phyloP scores from a whole-genome alignment of 2,113 vertebrate genomes.

The Chaenogobius annularis region DNA sequence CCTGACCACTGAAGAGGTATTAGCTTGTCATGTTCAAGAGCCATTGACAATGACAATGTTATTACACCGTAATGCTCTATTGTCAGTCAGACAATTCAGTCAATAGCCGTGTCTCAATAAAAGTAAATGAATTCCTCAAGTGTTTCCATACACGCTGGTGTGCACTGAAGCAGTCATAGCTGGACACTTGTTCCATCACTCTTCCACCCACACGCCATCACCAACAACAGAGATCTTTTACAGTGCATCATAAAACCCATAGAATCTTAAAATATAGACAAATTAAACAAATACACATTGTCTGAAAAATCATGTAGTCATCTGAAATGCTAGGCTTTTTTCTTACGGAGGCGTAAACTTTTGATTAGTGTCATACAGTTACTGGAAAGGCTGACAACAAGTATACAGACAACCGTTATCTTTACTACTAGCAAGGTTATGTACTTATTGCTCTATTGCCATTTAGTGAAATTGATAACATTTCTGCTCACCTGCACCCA shows the following conservation, averaged over 20 bases:
- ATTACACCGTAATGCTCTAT: conserved; percentile 3
- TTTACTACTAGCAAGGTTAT: not conserved
- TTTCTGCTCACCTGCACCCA: not conserved
- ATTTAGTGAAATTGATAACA: not conserved
- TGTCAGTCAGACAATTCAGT: conserved; percentile 8
- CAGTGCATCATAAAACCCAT: not conserved
- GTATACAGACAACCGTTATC: not conserved
- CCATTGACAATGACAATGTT: not conserved
- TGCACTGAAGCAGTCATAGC: not conserved
- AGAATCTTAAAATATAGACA: not conserved
- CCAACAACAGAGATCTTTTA: not conserved
- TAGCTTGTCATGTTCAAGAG: conserved; percentile 11
- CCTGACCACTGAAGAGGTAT: not conserved
- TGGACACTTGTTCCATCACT: not conserved
- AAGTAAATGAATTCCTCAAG: conserved; percentile 2
- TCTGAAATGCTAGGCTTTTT: not conserved
- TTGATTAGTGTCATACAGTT: not conserved
- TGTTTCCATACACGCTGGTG: not conserved
- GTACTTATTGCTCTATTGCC: not conserved
- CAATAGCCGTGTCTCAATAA: conserved; percentile 8
- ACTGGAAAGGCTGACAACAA: not conserved
- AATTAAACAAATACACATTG: not conserved
- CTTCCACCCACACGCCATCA: not conserved
- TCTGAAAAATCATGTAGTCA: not conserved
- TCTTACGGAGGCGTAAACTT: not conserved